These are phyloP conservation scores for Lepidurus apus DNA, from an alignment of 1,140 invertebrate genomes.

Conservation along the genomic window DNA sequence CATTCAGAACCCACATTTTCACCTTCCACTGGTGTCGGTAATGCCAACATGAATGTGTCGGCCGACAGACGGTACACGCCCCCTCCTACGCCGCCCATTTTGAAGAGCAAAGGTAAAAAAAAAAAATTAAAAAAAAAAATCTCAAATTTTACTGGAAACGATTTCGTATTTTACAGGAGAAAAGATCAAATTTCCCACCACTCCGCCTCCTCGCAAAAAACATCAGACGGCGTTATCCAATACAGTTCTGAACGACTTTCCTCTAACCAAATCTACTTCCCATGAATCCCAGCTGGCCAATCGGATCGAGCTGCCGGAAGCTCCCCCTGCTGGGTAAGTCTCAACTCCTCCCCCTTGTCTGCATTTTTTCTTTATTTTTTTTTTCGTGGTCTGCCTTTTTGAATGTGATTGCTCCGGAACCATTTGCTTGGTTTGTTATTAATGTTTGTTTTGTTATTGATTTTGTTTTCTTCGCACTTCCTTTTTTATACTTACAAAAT, in stretches of 20 bases:
- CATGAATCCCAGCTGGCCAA: conserved; percentile 81
- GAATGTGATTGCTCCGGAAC: conserved; percentile 24
- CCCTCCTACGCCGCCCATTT: conserved; percentile 56
- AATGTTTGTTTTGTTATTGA: conserved; percentile 15
- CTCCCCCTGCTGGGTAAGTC: conserved; percentile 38
- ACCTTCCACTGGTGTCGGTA: conserved; percentile 32
- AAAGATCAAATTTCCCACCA: conserved; percentile 62
- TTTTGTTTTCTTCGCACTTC: background rate
- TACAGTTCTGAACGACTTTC: conserved; percentile 53
- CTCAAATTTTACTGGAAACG: too few relatives aligned
- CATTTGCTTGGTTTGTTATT: background rate
- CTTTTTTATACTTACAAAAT: background rate
- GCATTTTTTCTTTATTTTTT: conserved; percentile 32
- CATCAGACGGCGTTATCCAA: conserved; percentile 47
- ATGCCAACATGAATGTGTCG: conserved; percentile 27
- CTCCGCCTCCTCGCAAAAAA: conserved; percentile 69
- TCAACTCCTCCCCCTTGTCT: conserved; percentile 37
- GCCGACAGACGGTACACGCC: conserved; percentile 48
- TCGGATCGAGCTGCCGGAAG: conserved; percentile 46
- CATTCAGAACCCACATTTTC: conserved; percentile 38
- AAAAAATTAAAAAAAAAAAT: background rate
- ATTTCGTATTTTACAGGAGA: conserved; percentile 37
- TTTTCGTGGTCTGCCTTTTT: conserved; percentile 31
- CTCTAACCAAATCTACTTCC: conserved; percentile 82
- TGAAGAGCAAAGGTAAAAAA: conserved; percentile 46